Evolutionary conservation across 2,113 vertebrate species (phyloP).

Genomic region (Ageneiosus marmoratus): DNA sequence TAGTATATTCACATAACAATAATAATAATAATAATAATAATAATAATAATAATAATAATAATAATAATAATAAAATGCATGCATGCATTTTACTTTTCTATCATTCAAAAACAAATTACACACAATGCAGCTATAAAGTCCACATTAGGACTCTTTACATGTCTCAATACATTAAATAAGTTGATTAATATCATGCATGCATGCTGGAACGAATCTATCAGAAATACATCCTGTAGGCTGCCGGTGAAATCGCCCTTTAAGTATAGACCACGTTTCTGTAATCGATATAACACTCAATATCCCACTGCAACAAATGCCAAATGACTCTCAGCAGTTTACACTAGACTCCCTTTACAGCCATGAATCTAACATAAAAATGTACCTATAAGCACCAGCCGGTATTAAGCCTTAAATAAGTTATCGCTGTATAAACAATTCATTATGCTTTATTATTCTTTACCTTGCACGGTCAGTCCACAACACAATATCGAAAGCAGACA

Average conservation of each 20-base stretch:
- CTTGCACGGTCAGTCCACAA: constrained; percentile 71
- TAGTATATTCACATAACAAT: background rate
- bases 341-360: constrained; percentile 40
- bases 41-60: background rate
- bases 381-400: constrained; percentile 14
- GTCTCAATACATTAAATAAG: background rate
- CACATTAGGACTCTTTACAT: background rate
- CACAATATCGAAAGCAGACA: constrained; percentile 72
- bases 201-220: background rate
- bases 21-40: background rate
- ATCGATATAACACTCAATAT: background rate
- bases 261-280: background rate
- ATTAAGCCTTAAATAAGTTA: background rate
- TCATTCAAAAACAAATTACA: background rate
- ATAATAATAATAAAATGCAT: background rate
- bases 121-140: constrained; percentile 9
- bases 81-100: background rate
- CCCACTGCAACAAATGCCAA: constrained; percentile 57
- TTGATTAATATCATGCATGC: background rate
- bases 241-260: background rate
- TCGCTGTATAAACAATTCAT: background rate
- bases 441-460: constrained; percentile 58
- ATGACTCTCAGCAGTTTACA: constrained; percentile 33
- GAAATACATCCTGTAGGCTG: background rate
- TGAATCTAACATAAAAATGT: constrained; percentile 42